phyloP scores from a whole-genome alignment of 2,797 vertebrate species.

The Manis pentadactyla region DNA sequence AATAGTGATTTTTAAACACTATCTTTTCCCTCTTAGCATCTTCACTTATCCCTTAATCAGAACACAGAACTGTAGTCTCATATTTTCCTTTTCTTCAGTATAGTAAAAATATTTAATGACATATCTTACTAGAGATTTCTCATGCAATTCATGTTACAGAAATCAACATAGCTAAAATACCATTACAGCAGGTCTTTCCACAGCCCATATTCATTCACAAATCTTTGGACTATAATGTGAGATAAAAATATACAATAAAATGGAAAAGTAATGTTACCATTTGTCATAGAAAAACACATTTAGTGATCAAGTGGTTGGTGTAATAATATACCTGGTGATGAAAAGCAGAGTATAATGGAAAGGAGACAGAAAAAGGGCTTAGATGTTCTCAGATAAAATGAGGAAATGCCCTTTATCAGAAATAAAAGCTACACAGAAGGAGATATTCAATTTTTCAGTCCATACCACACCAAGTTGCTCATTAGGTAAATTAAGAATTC shows the following conservation, averaged over 20 bases:
- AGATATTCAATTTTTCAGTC: background rate
- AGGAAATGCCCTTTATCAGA: background rate
- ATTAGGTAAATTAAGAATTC: background rate
- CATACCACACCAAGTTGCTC: background rate
- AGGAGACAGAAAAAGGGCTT: background rate
- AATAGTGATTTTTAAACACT: background rate
- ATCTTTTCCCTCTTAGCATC: background rate
- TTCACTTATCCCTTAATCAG: conserved; percentile 31
- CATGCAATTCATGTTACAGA: conserved; percentile 29
- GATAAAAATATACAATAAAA: conserved; percentile 49
- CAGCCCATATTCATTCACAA: background rate
- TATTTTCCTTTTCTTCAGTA: conserved; percentile 39
- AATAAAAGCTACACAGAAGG: conserved; percentile 29
- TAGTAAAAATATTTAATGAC: conserved; percentile 56
- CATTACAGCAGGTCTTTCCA: background rate
- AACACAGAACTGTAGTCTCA: background rate
- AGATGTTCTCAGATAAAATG: conserved; percentile 32
- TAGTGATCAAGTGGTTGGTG: background rate
- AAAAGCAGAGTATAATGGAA: background rate
- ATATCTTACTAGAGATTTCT: background rate
- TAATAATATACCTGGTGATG: conserved; percentile 34
- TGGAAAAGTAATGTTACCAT: background rate
- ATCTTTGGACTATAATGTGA: conserved; percentile 25
- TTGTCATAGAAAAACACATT: conserved; percentile 51
- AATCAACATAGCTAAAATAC: conserved; percentile 33